A percentile compares a stretch with the other conserved stretches of the same genome.
Conservation (phyloP, 2,888 invertebrate genomes). For the Drosophila mercatorum region DNA sequence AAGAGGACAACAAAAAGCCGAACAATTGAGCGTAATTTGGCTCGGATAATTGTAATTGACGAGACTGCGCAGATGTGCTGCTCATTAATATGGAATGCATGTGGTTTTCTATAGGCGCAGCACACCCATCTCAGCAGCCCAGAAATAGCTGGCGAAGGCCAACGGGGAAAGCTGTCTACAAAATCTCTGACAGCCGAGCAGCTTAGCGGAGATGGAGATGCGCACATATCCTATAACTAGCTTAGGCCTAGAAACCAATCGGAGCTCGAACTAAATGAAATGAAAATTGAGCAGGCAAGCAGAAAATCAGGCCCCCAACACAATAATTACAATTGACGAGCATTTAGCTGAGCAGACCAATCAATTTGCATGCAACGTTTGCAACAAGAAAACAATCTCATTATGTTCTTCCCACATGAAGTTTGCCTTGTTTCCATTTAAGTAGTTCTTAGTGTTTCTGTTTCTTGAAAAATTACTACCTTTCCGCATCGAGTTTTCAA, state of each 20-base stretch:
- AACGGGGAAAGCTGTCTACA: slow-evolving; percentile 26
- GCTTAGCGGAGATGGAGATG: background rate
- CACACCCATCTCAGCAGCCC: slow-evolving; percentile 13
- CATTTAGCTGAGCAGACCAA: slow-evolving; percentile 23
- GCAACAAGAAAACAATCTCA: background rate
- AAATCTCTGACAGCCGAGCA: slow-evolving; percentile 12
- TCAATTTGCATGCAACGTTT: slow-evolving; percentile 39
- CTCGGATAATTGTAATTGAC: slow-evolving; percentile 44
- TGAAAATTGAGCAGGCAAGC: slow-evolving; percentile 33
- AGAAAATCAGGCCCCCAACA: slow-evolving; percentile 20
- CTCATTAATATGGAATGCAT: slow-evolving; percentile 65
- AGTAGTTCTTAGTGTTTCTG: background rate
- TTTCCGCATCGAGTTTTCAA: background rate
- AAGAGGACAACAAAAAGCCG: slow-evolving; percentile 43
- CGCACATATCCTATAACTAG: slow-evolving; percentile 4
- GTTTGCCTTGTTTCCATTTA: background rate
- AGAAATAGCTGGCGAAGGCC: slow-evolving; percentile 12
- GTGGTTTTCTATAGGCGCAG: slow-evolving; percentile 20
- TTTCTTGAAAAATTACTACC: background rate
- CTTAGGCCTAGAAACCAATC: slow-evolving; percentile 42
- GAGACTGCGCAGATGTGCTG: slow-evolving; percentile 24
- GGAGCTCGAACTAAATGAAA: slow-evolving; percentile 37
- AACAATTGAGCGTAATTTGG: slow-evolving; percentile 60
- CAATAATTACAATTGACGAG: slow-evolving; percentile 13
- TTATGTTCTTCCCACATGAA: background rate